These are phyloP conservation scores for Molossus molossus DNA, from an alignment of 2,797 vertebrate species.

Conservation along the genomic window DNA sequence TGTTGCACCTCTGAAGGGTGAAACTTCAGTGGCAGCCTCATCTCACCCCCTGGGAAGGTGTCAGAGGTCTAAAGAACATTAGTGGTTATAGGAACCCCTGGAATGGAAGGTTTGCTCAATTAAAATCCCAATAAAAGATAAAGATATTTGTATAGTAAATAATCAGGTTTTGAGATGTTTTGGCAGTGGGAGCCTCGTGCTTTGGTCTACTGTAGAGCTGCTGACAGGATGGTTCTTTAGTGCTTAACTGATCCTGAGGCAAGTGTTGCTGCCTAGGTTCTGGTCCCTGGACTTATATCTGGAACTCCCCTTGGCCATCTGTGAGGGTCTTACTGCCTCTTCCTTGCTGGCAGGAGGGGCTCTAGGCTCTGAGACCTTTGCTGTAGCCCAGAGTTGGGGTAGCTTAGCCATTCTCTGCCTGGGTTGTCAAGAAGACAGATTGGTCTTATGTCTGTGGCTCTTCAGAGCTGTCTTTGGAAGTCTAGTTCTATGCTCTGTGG, in stretches of 20 bases:
- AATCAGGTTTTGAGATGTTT: conserved; percentile 10
- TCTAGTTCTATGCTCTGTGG: conserved; percentile 20
- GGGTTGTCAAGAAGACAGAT: conserved; percentile 72
- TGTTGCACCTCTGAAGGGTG: neutral
- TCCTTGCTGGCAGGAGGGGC: conserved; percentile 19
- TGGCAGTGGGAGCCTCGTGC: neutral
- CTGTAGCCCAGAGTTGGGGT: conserved; percentile 24
- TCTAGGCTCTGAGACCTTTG: conserved; percentile 1
- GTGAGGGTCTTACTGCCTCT: neutral
- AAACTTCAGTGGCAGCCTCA: neutral
- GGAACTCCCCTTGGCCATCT: neutral
- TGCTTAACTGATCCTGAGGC: conserved; percentile 23
- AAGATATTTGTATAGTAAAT: conserved; percentile 44
- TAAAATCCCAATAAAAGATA: conserved; percentile 61
- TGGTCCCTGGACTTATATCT: neutral
- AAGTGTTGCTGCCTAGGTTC: conserved; percentile 22
- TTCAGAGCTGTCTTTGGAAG: conserved; percentile 42
- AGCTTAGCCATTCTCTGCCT: neutral
- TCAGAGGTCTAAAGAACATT: neutral
- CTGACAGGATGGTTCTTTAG: neutral
- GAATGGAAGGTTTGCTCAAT: conserved; percentile 46
- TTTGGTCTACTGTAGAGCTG: neutral
- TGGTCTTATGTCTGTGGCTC: conserved; percentile 14
- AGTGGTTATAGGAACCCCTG: conserved; percentile 25
- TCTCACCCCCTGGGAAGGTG: neutral